These are phyloP conservation scores for Resseliella maxima DNA, from an alignment of 2,888 invertebrate genomes.

Conservation along the genomic window DNA sequence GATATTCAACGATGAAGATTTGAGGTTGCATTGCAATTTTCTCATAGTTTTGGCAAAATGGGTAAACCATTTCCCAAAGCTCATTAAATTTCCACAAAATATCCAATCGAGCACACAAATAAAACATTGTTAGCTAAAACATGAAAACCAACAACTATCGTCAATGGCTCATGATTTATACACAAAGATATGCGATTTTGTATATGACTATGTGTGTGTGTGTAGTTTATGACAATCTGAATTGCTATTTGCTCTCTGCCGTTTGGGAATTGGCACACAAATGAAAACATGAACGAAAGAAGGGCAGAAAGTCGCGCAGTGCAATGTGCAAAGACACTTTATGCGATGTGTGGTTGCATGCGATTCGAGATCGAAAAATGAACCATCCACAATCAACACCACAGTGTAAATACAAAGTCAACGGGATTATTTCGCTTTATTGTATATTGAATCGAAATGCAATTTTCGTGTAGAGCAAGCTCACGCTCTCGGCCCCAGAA, in stretches of 20 bases:
- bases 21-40: background rate
- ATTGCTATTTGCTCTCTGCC: background rate
- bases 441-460: background rate
- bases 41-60: background rate
- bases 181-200: background rate
- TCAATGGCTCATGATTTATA: background rate
- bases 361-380: background rate
- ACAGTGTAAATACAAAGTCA: background rate
- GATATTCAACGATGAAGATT: no score
- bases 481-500: background rate
- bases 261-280: constrained; percentile 24
- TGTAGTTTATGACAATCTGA: constrained; percentile 34
- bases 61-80: background rate
- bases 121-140: background rate
- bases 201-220: background rate
- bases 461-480: background rate
- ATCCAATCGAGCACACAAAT: background rate
- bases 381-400: background rate
- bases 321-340: background rate
- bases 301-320: background rate
- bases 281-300: constrained; percentile 7
- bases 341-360: background rate
- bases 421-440: background rate
- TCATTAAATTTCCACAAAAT: constrained; percentile 19
- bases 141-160: background rate